Evolutionary conservation across 2,797 vertebrate genomes (phyloP).

Genomic region (Orientallactaga sibirica): DNA sequence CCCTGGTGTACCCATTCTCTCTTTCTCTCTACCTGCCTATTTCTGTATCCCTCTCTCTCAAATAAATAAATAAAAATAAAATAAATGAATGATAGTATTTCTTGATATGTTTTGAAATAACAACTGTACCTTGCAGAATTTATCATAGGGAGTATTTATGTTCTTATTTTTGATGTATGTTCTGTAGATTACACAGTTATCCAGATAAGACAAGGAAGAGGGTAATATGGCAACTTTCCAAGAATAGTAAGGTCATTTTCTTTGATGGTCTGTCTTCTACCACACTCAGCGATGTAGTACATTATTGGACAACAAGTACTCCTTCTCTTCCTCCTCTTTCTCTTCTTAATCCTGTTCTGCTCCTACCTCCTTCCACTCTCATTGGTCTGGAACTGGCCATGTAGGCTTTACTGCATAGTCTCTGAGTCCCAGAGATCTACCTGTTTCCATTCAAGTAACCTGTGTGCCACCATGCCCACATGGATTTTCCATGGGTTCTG

Average conservation of each 20-base stretch:
- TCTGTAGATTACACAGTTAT: neutral
- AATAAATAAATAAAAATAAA: too few species aligned
- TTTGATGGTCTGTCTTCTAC: slow-evolving; percentile 38
- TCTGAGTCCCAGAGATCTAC: too few species aligned
- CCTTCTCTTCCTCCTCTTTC: neutral
- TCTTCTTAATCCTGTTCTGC: neutral
- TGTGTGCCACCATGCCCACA: too few species aligned
- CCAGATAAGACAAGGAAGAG: neutral
- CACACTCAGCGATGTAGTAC: neutral
- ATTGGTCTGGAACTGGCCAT: too few species aligned
- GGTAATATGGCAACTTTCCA: slow-evolving; percentile 12
- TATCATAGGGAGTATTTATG: neutral
- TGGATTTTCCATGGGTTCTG: too few species aligned
- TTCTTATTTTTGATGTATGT: slow-evolving; percentile 53
- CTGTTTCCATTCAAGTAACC: too few species aligned
- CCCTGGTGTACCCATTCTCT: too few species aligned
- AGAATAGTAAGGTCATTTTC: neutral
- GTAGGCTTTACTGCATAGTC: too few species aligned
- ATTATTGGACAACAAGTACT: neutral
- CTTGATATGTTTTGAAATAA: slow-evolving; percentile 50
- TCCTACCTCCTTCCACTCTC: too few species aligned
- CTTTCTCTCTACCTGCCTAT: too few species aligned
- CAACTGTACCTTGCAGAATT: neutral
- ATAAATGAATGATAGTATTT: slow-evolving; percentile 22
- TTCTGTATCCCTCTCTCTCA: too few species aligned